Evolutionary conservation across 2,888 invertebrate species (phyloP), one percentile per base, ranked within the genome.

Genomic region (Pseudeuparius sepicola): DNA sequence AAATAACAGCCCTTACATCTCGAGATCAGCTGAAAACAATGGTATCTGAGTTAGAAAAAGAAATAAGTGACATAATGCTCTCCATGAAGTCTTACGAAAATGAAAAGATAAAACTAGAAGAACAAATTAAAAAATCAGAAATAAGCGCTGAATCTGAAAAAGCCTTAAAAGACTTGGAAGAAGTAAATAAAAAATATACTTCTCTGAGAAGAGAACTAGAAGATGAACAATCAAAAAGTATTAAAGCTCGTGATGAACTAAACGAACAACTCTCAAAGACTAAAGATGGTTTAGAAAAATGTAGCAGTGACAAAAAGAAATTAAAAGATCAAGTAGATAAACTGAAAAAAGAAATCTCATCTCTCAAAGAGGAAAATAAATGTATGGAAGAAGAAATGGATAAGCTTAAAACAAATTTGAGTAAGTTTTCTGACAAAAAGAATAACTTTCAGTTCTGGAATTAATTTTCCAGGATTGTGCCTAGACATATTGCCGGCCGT

Each of bases 11-110:
- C 51, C 61, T 74, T 31, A 78, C 77, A 15, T 75, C 80, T 2
- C 81, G 80, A 61, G 55, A 78, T 29, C 78, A 80, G 59, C 63
- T 88, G 51, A 85, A 80, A 50, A 84, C 75, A 51, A 84, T 87
- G 78, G 78, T 90, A 2, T 80, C 83, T 38, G 89, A 92, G 44
- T 66, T 90, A 47, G 90, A 90, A 62, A 82, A 74, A 53, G 90
- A 93, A 69, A 80, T 89, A 45, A 77, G 80, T 75, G 74, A 77
- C 60, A 64, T 76, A 54, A 63, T 70, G 39, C 66, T 71, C 2
- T 64, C 73, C 23, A 67, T 75, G 60, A 74, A 73, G 56, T 74
- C 74, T 48, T 67, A 68, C 18, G 74, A 73, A 34, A 56, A 68
- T 24, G 53, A 54, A 24, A 62, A 61, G 32, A 63, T 66, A 15